A percentile compares a stretch with the other conserved stretches of the same genome.
These are phyloP conservation scores for Arvicanthis niloticus DNA, from an alignment of 2,113 vertebrate genomes.

Conservation along the genomic window DNA sequence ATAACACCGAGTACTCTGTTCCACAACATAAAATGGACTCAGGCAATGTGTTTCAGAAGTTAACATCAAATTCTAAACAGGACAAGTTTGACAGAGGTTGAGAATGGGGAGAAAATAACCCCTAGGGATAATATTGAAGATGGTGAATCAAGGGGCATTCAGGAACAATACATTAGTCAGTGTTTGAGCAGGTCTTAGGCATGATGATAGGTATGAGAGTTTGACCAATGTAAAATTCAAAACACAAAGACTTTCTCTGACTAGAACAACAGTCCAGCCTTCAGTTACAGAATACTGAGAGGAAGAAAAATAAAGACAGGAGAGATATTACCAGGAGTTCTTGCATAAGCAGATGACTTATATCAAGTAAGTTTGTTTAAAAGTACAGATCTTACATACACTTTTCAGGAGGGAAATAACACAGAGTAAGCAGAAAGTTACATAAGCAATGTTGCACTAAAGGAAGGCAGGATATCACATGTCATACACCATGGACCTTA, in stretches of 20 bases:
- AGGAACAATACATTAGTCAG: background rate
- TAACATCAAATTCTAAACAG: background rate
- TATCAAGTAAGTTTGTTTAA: background rate
- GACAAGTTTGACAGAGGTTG: background rate
- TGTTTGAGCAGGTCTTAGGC: background rate
- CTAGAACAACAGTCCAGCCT: background rate
- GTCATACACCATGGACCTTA: background rate
- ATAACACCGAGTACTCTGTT: background rate
- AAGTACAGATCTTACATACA: background rate
- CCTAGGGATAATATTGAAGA: background rate
- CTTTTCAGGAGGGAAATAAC: background rate
- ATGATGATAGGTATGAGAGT: background rate
- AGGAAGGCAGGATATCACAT: background rate
- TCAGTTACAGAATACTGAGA: background rate
- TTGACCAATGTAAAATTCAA: background rate
- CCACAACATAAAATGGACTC: background rate
- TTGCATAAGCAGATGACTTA: background rate
- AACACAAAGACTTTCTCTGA: background rate
- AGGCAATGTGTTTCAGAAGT: background rate
- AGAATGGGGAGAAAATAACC: background rate
- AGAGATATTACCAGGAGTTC: background rate
- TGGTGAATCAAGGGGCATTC: background rate
- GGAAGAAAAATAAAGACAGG: background rate
- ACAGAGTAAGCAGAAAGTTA: background rate
- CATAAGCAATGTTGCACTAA: background rate